Evolutionary conservation across 2,797 vertebrate species (phyloP), one percentile per base, ranked within the genome.

Genomic region (Champsocephalus esox): DNA sequence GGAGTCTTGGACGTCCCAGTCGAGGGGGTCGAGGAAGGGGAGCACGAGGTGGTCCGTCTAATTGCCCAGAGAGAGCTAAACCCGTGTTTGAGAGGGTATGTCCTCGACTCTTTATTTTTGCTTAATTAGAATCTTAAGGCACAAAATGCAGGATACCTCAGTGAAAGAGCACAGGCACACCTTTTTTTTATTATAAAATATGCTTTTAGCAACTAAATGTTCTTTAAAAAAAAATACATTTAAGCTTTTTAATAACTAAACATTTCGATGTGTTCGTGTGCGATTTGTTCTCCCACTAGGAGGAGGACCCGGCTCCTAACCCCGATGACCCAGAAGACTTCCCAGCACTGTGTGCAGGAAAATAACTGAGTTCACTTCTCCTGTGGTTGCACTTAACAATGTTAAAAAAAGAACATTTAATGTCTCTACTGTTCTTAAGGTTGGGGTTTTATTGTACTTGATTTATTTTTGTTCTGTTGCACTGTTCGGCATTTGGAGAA

Each of bases 311-410:
- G 72, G 97, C 96, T 88, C 98, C 98, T 66, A 95, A 99, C 82
- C 97, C 98, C 60, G 97, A 99, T 83, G 96, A 99, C 90, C 98
- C 97, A 69, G 98, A 99, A 89, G 98, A 97, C 93, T 99, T 99
- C 86, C 98, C 98, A 87, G 98, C 97, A 87, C 94, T 99, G 81
- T 94, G 95, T 2, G 67, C 86, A 58, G 84, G 87, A 81, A 88
- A 5, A 81, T 92, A 60, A 88, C 32, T n/a, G 16, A 63, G 48
- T 51, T 69, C 49, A 79, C 58, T 56, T 17, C 1, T 72, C 48
- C 63, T 75, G 43, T 28, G 70, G 85, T 80, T 87, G 80, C 87
- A 87, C 82, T 83, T 79, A 12, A 44, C 66, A 81, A 44, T 28
- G 49, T 58, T 5, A 9, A 17, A 4, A 55, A 21, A 45, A 48